Evolutionary conservation across 1,140 invertebrate species (phyloP).

Genomic region (Eueides isabella): DNA sequence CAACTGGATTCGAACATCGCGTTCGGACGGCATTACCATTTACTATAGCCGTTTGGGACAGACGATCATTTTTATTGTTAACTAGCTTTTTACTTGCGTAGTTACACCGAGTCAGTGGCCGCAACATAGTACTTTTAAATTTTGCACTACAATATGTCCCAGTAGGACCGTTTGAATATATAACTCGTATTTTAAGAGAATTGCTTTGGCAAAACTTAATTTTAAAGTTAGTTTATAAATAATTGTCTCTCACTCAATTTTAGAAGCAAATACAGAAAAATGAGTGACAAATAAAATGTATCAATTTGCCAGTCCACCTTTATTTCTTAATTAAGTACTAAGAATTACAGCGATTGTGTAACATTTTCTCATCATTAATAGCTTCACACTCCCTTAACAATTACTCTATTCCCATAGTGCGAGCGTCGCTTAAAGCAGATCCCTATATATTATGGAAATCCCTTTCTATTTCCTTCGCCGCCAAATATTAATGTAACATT

Average conservation of each 20-base stretch:
- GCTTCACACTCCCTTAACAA: not conserved
- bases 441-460: not conserved
- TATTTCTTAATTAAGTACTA: not conserved
- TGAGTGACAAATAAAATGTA: too few species aligned
- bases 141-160: not conserved
- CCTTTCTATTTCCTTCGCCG: slow-evolving; percentile 3
- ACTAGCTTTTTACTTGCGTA: slow-evolving; percentile 18
- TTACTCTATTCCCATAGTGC: slow-evolving; percentile 5
- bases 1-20: slow-evolving; percentile 59
- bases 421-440: not conserved
- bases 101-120: not conserved
- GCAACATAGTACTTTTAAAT: not conserved
- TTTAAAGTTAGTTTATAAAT: not conserved
- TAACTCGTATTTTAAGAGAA: not conserved
- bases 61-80: slow-evolving; percentile 44
- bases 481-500: slow-evolving; percentile 21
- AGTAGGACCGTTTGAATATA: not conserved
- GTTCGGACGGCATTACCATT: slow-evolving; percentile 46
- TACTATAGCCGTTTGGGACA: slow-evolving; percentile 32
- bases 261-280: too few species aligned
- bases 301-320: too few species aligned
- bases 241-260: not conserved
- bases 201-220: not conserved
- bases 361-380: slow-evolving; percentile 4
- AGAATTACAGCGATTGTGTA: not conserved